Evolutionary conservation across 2,888 invertebrate genomes (phyloP).

Genomic region (Callosobruchus maculatus): DNA sequence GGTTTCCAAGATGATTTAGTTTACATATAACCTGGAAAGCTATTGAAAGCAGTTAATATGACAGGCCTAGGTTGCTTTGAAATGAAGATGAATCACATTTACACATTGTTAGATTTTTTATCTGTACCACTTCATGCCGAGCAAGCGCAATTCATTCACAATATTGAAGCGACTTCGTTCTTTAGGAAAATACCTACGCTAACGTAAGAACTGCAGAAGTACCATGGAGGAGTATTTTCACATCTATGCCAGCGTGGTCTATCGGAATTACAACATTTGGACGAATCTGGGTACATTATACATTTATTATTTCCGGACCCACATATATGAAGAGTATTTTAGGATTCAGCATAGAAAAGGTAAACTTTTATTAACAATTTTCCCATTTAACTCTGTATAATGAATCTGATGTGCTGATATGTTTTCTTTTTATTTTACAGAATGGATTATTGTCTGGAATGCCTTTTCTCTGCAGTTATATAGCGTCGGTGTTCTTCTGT

Average conservation of each 20-base stretch:
- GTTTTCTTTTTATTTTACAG: conserved; percentile 40
- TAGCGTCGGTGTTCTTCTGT: conserved; percentile 68
- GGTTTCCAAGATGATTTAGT: too few species aligned
- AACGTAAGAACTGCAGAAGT: conserved; percentile 52
- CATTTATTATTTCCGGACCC: conserved; percentile 68
- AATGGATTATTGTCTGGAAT: conserved; percentile 66
- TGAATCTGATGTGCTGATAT: background rate
- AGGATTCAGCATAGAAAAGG: conserved; percentile 65
- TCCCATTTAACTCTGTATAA: background rate
- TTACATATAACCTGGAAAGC: too few species aligned
- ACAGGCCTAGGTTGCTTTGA: too few species aligned
- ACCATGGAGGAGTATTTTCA: conserved; percentile 63
- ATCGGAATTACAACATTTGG: conserved; percentile 72
- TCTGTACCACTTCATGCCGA: too few species aligned
- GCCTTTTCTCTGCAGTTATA: conserved; percentile 67
- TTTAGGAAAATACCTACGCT: conserved; percentile 47
- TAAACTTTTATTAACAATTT: conserved; percentile 5
- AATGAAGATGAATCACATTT: too few species aligned
- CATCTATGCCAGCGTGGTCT: conserved; percentile 64
- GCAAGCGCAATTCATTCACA: too few species aligned
- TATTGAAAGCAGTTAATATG: too few species aligned
- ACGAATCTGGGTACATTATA: conserved; percentile 72
- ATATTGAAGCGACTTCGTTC: too few species aligned
- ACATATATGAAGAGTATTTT: conserved; percentile 68
- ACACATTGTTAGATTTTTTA: too few species aligned